Evolutionary conservation across 1,140 invertebrate genomes (phyloP).

Genomic region (Drosophila orena): DNA sequence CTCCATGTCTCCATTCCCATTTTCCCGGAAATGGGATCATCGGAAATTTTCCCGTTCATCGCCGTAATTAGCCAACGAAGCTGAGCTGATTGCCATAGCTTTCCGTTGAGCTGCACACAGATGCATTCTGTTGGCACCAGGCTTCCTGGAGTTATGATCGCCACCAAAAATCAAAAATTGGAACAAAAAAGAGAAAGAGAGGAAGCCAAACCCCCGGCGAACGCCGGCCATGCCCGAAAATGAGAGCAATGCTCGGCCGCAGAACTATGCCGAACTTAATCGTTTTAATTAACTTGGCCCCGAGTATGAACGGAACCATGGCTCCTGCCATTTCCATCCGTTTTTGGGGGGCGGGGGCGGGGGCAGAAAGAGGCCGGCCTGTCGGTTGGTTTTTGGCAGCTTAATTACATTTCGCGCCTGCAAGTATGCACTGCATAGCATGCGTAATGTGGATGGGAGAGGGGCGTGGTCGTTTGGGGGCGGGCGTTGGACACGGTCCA

Average conservation of each 20-base stretch:
- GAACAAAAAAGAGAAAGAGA: not conserved
- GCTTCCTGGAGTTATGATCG: not conserved
- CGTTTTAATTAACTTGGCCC: slow-evolving; percentile 70
- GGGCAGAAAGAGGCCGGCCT: not conserved
- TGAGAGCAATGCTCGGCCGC: slow-evolving; percentile 37
- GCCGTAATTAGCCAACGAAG: not conserved
- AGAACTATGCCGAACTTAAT: slow-evolving; percentile 69
- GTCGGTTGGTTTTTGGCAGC: slow-evolving; percentile 67
- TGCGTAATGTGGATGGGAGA: slow-evolving; percentile 9
- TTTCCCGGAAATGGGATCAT: too few species aligned
- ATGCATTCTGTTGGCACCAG: not conserved
- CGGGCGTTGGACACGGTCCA: slow-evolving; percentile 21
- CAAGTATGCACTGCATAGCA: slow-evolving; percentile 64
- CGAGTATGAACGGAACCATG: slow-evolving; percentile 30
- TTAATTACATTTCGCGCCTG: slow-evolving; percentile 82
- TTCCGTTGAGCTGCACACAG: not conserved
- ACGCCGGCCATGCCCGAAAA: slow-evolving; percentile 27
- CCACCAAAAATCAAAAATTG: not conserved
- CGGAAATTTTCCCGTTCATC: not conserved
- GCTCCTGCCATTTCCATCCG: not conserved
- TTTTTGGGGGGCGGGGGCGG: not conserved
- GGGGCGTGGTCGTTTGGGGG: not conserved
- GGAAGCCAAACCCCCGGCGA: not conserved
- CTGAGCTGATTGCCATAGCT: not conserved
- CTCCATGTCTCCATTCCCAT: too few species aligned